Evolutionary conservation across 64 coral and sea anemone genomes (phyloP).

Genomic region (Pachyseris speciosa): DNA sequence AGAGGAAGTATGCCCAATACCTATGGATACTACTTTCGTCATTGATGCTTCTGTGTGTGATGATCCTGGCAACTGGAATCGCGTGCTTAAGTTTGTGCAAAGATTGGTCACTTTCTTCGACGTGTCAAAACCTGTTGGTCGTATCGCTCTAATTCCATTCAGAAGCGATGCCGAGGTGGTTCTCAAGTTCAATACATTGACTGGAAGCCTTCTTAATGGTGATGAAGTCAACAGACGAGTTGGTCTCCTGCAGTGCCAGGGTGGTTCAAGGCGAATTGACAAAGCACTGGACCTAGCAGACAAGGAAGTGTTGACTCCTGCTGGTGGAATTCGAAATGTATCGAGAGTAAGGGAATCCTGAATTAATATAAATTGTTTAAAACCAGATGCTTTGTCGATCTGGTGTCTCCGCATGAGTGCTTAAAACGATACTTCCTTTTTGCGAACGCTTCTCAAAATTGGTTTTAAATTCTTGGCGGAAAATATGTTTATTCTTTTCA

Average conservation of each 20-base stretch:
- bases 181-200: slow-evolving; percentile 57
- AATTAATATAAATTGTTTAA: no score
- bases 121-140: slow-evolving; percentile 4
- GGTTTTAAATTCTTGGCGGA: not conserved
- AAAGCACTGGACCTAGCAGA: slow-evolving; percentile 58
- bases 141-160: slow-evolving; percentile 25
- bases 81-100: not conserved
- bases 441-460: no score
- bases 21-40: slow-evolving; percentile 8
- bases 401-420: no score
- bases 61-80: not conserved
- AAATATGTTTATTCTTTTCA: no score
- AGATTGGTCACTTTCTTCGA: not conserved
- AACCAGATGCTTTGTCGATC: no score
- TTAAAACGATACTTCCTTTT: no score
- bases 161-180: slow-evolving; percentile 1
- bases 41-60: not conserved
- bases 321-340: slow-evolving; percentile 33
- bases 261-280: slow-evolving; percentile 64
- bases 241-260: slow-evolving; percentile 24
- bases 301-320: slow-evolving; percentile 35
- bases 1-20: not conserved
- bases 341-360: slow-evolving; percentile 27
- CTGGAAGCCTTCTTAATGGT: slow-evolving; percentile 24
- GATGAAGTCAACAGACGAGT: slow-evolving; percentile 15